A percentile compares a stretch with the other conserved stretches of the same genome.
Conservation (phyloP, 2,113 vertebrate species). For the Sus scrofa region T2T-Sscrofa CM000824.6:62721001-62721500, state of each 20-base stretch:
- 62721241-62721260: background rate
- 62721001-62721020: background rate
- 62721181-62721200: background rate
- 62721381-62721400: background rate
- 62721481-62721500: constrained; percentile 2
- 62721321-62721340: background rate
- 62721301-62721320: background rate
- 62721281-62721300: background rate
- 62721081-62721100: background rate
- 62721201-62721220: background rate
- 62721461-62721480: constrained; percentile 42
- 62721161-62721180: background rate
- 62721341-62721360: background rate
- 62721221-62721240: background rate
- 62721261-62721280: background rate
- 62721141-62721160: background rate
- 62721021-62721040: constrained; percentile 34
- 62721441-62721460: constrained; percentile 51
- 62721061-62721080: background rate
- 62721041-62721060: background rate
- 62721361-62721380: background rate
- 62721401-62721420: constrained; percentile 61
- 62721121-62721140: background rate
- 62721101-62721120: background rate
- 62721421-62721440: constrained; percentile 50